These are phyloP conservation scores for Stenotaenia linearis DNA, from an alignment of 2,888 invertebrate genomes.

Conservation along the genomic window DNA sequence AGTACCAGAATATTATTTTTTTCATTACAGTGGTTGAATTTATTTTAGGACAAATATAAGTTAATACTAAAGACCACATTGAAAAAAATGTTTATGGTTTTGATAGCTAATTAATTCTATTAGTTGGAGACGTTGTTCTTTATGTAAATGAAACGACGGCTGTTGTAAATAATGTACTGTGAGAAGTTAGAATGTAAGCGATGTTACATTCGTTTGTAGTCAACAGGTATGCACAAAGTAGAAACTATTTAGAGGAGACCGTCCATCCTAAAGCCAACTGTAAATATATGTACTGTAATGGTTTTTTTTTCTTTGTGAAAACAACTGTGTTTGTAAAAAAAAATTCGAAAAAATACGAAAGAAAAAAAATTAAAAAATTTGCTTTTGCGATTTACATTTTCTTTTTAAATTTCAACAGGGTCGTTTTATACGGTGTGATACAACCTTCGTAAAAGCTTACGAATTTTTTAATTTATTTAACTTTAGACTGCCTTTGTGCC, in stretches of 20 bases:
- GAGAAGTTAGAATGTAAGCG: background rate
- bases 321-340: background rate
- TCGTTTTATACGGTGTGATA: background rate
- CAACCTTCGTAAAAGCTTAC: background rate
- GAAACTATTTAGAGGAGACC: background rate
- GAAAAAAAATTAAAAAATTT: background rate
- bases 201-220: background rate
- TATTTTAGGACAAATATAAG: too few relatives aligned
- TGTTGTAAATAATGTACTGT: background rate
- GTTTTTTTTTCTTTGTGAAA: background rate
- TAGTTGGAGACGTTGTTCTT: background rate
- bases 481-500: background rate
- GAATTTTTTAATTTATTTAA: background rate
- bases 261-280: conserved; percentile 9
- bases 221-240: background rate
- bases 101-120: background rate
- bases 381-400: background rate
- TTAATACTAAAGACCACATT: too few relatives aligned
- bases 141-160: background rate
- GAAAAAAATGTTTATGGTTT: background rate
- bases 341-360: background rate
- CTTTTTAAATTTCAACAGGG: background rate
- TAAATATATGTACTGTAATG: background rate
- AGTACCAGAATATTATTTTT: background rate
- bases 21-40: background rate